These are phyloP conservation scores for Mesocricetus auratus DNA, from an alignment of 2,113 vertebrate genomes.

Conservation along the genomic window DNA sequence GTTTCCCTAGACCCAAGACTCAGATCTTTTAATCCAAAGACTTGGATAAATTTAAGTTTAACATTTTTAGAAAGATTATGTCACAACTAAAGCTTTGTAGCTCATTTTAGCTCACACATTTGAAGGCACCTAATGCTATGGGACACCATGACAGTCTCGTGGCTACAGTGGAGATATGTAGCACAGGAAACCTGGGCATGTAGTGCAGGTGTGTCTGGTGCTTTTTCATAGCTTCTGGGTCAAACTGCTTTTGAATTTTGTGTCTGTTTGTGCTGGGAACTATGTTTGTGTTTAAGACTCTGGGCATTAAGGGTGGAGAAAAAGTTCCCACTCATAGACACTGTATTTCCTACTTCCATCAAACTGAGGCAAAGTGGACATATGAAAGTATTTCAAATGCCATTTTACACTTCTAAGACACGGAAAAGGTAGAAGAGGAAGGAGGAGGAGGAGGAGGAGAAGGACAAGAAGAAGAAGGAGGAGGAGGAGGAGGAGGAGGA, in stretches of 20 bases:
- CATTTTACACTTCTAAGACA: conserved; percentile 43
- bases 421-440: neutral
- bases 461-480: no score
- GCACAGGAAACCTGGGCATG: neutral
- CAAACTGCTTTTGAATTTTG: neutral
- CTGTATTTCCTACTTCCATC: neutral
- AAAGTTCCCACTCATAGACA: neutral
- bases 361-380: conserved; percentile 3
- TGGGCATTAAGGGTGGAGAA: neutral
- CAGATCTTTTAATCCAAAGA: neutral
- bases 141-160: neutral
- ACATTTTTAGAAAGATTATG: neutral
- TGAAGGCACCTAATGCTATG: neutral
- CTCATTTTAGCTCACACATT: neutral
- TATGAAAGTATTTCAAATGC: conserved; percentile 27
- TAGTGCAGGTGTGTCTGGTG: neutral
- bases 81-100: neutral
- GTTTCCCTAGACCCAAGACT: neutral
- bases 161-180: neutral
- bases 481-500: neutral
- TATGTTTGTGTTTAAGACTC: neutral
- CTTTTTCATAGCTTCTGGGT: neutral
- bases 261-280: neutral
- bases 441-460: neutral
- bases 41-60: neutral